phyloP scores from a whole-genome alignment of 2,888 invertebrate genomes.

The Nomada ruficornis region DNA sequence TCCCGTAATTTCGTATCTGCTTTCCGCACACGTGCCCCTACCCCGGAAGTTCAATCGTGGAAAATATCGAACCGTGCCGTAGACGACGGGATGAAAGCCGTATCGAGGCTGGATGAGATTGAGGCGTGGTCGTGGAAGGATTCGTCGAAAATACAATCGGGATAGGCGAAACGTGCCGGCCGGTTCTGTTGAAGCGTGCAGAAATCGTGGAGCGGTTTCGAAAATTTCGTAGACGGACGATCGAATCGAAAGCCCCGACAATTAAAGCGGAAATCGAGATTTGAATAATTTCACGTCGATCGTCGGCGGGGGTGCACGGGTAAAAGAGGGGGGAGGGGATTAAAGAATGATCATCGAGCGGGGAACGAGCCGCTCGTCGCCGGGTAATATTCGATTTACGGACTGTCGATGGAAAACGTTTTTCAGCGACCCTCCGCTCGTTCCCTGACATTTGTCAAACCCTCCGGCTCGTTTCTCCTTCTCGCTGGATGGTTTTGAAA shows the following conservation, averaged over 20 bases:
- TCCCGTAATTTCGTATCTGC: conserved; percentile 83
- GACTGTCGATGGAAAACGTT: conserved; percentile 59
- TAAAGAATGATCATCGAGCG: conserved; percentile 51
- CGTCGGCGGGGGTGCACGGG: not conserved
- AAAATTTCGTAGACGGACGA: conserved; percentile 55
- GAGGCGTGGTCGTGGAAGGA: conserved; percentile 55
- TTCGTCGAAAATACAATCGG: conserved; percentile 59
- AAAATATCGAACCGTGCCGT: conserved; percentile 59
- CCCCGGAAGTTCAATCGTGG: conserved; percentile 72
- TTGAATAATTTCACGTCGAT: conserved; percentile 59
- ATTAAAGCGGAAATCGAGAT: conserved; percentile 63
- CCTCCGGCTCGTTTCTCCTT: conserved; percentile 25
- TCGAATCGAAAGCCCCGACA: conserved; percentile 62
- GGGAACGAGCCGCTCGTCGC: conserved; percentile 37
- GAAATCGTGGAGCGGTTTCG: conserved; percentile 41
- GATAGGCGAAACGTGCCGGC: conserved; percentile 26
- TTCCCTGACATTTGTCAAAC: conserved; percentile 57
- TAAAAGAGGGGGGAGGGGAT: conserved; percentile 1
- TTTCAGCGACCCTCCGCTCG: conserved; percentile 38
- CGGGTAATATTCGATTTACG: conserved; percentile 60
- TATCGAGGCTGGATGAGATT: conserved; percentile 62
- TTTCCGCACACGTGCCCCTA: conserved; percentile 80
- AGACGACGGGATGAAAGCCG: conserved; percentile 60
- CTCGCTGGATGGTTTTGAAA: conserved; percentile 24
- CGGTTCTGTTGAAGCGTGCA: conserved; percentile 25